phyloP scores from a whole-genome alignment of 2,888 invertebrate species.

The Sarcophaga subvicina region DNA sequence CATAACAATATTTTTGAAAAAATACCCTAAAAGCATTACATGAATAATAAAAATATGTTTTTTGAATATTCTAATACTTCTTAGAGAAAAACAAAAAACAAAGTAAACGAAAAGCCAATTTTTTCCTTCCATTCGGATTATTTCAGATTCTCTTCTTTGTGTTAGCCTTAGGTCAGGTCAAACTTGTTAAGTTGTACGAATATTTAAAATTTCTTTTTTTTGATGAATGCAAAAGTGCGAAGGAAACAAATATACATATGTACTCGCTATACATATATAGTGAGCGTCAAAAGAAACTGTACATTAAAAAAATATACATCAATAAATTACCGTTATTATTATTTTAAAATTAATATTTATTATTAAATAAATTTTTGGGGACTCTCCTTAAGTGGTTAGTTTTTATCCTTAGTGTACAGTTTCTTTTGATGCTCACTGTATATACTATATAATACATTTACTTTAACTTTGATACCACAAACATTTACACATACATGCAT shows the following conservation, averaged over 20 bases:
- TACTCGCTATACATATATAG: too few species aligned
- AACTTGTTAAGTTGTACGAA: slow-evolving; percentile 46
- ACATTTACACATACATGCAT: too few species aligned
- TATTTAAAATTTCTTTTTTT: not conserved
- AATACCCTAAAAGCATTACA: not conserved
- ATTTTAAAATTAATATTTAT: too few species aligned
- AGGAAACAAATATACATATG: not conserved
- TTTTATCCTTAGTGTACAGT: too few species aligned
- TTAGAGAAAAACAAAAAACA: not conserved
- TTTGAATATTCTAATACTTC: slow-evolving; percentile 8
- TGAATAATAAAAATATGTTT: slow-evolving; percentile 2
- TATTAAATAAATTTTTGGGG: too few species aligned
- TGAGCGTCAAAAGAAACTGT: too few species aligned
- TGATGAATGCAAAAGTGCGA: slow-evolving; percentile 19
- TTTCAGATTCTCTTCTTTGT: slow-evolving; percentile 20
- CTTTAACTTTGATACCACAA: too few species aligned
- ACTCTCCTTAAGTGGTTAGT: too few species aligned
- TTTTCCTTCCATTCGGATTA: not conserved
- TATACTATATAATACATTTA: too few species aligned
- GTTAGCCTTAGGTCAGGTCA: slow-evolving; percentile 61
- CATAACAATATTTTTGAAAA: not conserved
- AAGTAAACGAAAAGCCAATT: slow-evolving; percentile 16
- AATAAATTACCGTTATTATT: too few species aligned
- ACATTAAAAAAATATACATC: too few species aligned
- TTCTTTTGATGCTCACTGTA: too few species aligned